Evolutionary conservation across 1,140 invertebrate genomes (phyloP), one percentile per base, ranked within the genome.

Genomic region (Zelostemma sp.): DNA sequence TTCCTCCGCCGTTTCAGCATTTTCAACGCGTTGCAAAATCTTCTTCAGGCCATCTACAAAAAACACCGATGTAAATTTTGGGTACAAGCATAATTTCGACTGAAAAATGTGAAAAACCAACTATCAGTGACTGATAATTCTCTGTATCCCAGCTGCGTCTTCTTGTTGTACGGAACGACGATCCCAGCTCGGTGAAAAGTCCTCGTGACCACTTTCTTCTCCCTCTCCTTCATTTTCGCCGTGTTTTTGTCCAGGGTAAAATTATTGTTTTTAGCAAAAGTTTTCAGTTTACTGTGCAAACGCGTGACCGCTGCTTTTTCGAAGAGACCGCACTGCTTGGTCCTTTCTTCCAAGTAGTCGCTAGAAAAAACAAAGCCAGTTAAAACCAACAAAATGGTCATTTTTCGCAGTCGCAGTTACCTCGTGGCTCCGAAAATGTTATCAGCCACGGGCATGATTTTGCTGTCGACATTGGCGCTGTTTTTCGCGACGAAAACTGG

Each of bases 111-210:
- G 14, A 56, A 64, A 41, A 64, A 82, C 78, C 88, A 89, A 92
- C 93, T 89, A 83, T 94, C 88, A 43, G 88, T 91, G 71, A 92
- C 91, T 58, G 89, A 88, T 5, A 96, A 85, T 50, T 89, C 87
- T 60, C 95, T 88, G 72, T 96, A 97, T 1, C 95, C 95, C 5
- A 95, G 76, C 73, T 93, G 86, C 1, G 91, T 91, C 80, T 93
- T 92, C 63, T 91, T 91, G 75, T 96, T 88, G 58, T 92, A 93
- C 1, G 95, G 95, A 1, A 97, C 95, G 31, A 97, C 93, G 77
- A 98, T 91, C 1, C 96, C 96, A 62, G 91, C 91, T 61, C 89
- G 89, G 82, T 97, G 94, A 68, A 97, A 94, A 18, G 91, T 92
- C 80, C 90, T 92, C 18, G 92, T 85, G 1, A 96, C 90, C n/a